A percentile compares a stretch with the other conserved stretches of the same genome.
Evolutionary conservation across 2,888 invertebrate genomes (phyloP).

Genomic region (Phanerotoma sp.): DNA sequence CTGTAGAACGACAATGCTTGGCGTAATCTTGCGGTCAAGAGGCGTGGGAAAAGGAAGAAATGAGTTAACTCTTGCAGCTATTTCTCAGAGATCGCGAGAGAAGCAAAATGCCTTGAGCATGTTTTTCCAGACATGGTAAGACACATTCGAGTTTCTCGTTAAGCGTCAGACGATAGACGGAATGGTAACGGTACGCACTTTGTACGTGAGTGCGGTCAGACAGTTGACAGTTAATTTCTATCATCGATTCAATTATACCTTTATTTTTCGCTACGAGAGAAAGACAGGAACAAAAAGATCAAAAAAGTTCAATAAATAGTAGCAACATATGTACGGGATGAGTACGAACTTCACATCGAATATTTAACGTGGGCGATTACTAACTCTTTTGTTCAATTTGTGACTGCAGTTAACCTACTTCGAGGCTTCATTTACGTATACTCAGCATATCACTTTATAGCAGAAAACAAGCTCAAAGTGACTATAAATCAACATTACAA

Average conservation of each 20-base stretch:
- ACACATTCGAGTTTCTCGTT: constrained; percentile 3
- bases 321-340: too few relatives aligned
- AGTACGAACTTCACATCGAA: too few relatives aligned
- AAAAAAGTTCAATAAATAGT: background rate
- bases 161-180: background rate
- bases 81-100: background rate
- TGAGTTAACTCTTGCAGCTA: background rate
- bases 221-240: background rate
- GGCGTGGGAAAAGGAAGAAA: constrained; percentile 10
- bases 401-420: constrained; percentile 11
- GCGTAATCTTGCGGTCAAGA: constrained; percentile 10
- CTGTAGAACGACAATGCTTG: constrained; percentile 17
- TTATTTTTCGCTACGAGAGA: background rate
- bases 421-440: background rate
- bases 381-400: background rate
- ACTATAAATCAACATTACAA: constrained; percentile 9
- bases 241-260: constrained; percentile 1
- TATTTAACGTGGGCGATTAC: constrained; percentile 6
- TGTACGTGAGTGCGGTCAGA: background rate
- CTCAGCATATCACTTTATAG: constrained; percentile 4
- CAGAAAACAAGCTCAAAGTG: background rate
- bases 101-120: background rate
- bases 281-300: background rate
- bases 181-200: constrained; percentile 10
- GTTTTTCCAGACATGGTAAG: constrained; percentile 14